Evolutionary conservation across 2,888 invertebrate genomes (phyloP).

Genomic region (Apodemia mormo): DNA sequence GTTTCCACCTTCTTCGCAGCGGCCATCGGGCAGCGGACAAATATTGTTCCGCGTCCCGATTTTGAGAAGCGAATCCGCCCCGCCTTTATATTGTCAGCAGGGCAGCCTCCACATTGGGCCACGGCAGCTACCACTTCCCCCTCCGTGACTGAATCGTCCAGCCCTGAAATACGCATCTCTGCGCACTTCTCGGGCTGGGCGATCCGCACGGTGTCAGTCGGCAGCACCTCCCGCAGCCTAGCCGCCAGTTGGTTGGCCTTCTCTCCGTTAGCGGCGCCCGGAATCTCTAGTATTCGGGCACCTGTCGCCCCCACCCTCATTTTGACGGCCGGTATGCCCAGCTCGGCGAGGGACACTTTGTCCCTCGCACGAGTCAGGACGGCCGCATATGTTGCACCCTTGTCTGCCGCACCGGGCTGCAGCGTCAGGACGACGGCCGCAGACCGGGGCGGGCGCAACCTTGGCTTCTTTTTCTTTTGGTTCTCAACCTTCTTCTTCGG

Average conservation of each 20-base stretch:
- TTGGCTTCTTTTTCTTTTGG: neutral
- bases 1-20: no score
- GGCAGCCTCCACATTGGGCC: no score
- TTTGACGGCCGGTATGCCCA: constrained; percentile 22
- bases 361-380: constrained; percentile 18
- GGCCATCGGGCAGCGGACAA: no score
- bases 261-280: constrained; percentile 21
- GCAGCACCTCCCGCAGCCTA: constrained; percentile 24
- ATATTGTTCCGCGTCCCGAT: no score
- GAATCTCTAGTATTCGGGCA: constrained; percentile 29
- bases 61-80: no score
- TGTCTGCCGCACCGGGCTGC: constrained; percentile 24
- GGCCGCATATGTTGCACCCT: constrained; percentile 20
- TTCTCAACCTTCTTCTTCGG: neutral
- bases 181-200: no score
- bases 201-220: neutral
- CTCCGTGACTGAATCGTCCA: no score
- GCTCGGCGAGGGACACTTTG: constrained; percentile 9
- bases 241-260: constrained; percentile 29
- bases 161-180: no score
- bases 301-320: constrained; percentile 25
- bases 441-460: neutral
- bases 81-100: no score
- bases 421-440: neutral
- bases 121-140: no score